Conservation (phyloP, 2,113 vertebrate species). For the Perognathus longimembris region DNA sequence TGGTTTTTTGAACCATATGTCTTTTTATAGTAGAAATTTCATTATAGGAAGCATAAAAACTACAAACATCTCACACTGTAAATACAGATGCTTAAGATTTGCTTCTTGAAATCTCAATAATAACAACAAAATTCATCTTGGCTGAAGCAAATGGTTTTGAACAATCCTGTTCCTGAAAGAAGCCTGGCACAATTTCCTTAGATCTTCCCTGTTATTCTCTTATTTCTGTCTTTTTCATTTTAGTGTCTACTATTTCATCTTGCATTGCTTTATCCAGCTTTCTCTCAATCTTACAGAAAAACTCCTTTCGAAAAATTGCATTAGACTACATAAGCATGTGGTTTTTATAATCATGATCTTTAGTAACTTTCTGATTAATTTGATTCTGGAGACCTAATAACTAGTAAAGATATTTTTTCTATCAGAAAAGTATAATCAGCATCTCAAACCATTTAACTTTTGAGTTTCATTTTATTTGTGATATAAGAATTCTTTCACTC, state of each 20-base stretch:
- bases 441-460: neutral
- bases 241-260: neutral
- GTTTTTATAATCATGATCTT: neutral
- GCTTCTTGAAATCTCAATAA: constrained; percentile 54
- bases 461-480: neutral
- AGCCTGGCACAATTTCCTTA: neutral
- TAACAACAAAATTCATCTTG: constrained; percentile 35
- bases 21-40: constrained; percentile 25
- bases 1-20: constrained; percentile 52
- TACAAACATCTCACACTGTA: constrained; percentile 47
- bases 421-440: neutral
- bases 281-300: neutral
- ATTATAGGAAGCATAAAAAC: constrained; percentile 56
- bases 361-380: neutral
- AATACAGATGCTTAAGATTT: constrained; percentile 71
- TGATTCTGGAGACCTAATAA: neutral
- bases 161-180: neutral
- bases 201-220: too few relatives aligned
- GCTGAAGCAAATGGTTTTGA: constrained; percentile 22
- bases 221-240: neutral
- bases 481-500: neutral
- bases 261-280: neutral
- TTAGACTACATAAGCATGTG: neutral
- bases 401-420: neutral
- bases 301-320: neutral